Conservation (phyloP, 2,113 vertebrate species). For the Lota lota region DNA sequence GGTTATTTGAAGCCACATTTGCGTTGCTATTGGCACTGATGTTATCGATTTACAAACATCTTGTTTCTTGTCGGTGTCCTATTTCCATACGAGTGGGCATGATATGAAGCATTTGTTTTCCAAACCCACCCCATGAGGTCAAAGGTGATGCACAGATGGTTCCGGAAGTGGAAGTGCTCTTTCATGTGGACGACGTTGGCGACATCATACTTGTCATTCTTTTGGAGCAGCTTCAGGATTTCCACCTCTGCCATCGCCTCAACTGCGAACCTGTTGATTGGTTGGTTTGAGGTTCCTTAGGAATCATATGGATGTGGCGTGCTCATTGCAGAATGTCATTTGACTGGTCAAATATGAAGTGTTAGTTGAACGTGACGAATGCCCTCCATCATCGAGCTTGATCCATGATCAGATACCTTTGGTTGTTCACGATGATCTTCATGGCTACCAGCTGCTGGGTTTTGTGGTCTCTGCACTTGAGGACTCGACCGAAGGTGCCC, state of each 20-base stretch:
- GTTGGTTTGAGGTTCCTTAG: background rate
- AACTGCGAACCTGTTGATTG: background rate
- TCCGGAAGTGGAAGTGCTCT: background rate
- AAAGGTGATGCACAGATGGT: background rate
- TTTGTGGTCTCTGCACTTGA: background rate
- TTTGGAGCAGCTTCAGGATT: background rate
- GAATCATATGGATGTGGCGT: background rate
- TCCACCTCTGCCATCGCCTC: background rate
- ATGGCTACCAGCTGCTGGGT: background rate
- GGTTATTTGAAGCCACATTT: too few species aligned
- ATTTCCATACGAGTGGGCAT: background rate
- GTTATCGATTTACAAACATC: background rate
- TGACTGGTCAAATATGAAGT: too few species aligned
- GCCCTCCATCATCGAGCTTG: too few species aligned
- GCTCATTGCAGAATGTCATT: background rate
- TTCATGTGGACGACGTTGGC: background rate
- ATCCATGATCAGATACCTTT: background rate
- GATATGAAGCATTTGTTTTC: background rate
- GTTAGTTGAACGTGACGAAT: too few species aligned
- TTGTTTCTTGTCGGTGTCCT: background rate
- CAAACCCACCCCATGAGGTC: background rate
- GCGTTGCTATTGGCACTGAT: background rate
- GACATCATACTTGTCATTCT: background rate
- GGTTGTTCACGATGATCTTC: background rate
- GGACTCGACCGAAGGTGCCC: background rate